phyloP scores from a whole-genome alignment of 2,797 vertebrate species.

The Telmatherina bonti region DNA sequence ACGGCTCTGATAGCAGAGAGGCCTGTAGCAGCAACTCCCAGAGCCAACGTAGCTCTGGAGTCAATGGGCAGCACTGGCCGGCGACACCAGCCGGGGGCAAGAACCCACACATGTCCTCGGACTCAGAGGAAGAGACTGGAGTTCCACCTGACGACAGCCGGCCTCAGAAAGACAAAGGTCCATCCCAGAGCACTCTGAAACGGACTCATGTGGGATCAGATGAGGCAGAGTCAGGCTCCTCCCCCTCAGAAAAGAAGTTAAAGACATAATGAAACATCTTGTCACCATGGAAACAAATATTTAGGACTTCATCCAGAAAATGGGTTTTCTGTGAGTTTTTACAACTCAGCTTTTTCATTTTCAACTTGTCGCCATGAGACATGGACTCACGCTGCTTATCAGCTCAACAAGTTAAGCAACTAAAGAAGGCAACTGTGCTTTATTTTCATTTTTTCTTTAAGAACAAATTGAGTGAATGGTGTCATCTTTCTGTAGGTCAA shows the following conservation, averaged over 20 bases:
- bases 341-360: conserved; percentile 58
- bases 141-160: conserved; percentile 45
- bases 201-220: conserved; percentile 88
- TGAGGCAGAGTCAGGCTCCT: conserved; percentile 86
- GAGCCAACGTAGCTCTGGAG: conserved; percentile 71
- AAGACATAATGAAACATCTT: conserved; percentile 86
- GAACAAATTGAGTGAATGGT: conserved; percentile 30
- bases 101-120: conserved; percentile 64
- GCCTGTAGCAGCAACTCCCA: conserved; percentile 45
- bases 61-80: conserved; percentile 86
- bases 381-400: conserved; percentile 18
- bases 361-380: conserved; percentile 22
- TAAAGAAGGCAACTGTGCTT: conserved; percentile 9
- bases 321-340: conserved; percentile 70
- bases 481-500: conserved; percentile 54
- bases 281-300: conserved; percentile 21
- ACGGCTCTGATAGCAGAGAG: conserved; percentile 59
- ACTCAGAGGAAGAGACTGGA: conserved; percentile 62
- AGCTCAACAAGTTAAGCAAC: conserved; percentile 12
- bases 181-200: conserved; percentile 71
- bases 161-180: conserved; percentile 53
- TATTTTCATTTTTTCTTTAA: conserved; percentile 30
- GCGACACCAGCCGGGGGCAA: conserved; percentile 70
- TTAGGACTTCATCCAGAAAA: conserved; percentile 51
- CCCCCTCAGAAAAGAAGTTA: conserved; percentile 93